These are phyloP conservation scores for Papilio helenus DNA, from an alignment of 1,140 invertebrate genomes.

Conservation along the genomic window DNA sequence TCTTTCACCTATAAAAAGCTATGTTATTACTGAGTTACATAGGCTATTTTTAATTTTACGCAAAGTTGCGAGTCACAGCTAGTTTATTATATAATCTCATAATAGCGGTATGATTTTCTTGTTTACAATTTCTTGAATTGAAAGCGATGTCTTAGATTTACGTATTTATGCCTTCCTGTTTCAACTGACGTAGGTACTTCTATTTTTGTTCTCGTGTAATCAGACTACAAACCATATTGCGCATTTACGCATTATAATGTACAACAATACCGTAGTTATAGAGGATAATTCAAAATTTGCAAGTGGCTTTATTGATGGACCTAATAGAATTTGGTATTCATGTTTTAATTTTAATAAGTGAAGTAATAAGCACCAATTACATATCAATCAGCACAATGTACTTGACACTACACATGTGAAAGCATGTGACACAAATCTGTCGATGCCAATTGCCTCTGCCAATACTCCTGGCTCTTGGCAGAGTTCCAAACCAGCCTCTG, in stretches of 20 bases:
- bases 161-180: not conserved
- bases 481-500: conserved; percentile 26
- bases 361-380: conserved; percentile 38
- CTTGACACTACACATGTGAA: conserved; percentile 19
- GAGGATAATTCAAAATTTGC: not conserved
- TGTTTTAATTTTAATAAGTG: not conserved
- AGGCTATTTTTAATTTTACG: no score
- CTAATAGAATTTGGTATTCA: not conserved
- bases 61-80: no score
- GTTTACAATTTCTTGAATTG: not conserved
- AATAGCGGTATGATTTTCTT: not conserved
- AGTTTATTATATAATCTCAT: no score
- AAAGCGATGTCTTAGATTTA: not conserved
- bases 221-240: not conserved
- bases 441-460: conserved; percentile 44
- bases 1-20: no score
- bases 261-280: not conserved
- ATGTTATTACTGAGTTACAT: no score
- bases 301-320: not conserved
- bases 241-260: not conserved
- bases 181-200: not conserved
- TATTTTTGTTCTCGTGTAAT: not conserved
- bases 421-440: conserved; percentile 42
- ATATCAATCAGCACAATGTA: conserved; percentile 28
- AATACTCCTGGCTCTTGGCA: conserved; percentile 42